Conservation (phyloP, 2,113 vertebrate species). For the Tichodroma muraria region DNA sequence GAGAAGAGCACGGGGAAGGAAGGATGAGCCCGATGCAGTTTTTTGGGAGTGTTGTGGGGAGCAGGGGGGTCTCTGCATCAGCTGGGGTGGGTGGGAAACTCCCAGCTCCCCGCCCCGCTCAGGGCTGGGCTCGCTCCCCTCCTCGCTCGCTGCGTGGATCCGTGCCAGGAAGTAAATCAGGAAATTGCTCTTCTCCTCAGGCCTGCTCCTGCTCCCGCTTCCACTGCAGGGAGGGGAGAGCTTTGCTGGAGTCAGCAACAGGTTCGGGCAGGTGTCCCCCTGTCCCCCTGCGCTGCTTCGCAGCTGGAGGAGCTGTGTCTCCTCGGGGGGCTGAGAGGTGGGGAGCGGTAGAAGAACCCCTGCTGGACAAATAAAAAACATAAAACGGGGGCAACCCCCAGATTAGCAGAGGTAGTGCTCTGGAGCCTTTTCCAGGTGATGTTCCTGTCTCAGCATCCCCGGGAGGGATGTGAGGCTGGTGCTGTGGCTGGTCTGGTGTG, state of each 20-base stretch:
- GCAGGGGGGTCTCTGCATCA: neutral
- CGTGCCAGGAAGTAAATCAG: neutral
- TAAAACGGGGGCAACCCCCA: neutral
- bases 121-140: neutral
- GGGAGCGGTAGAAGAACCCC: neutral
- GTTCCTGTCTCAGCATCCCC: neutral
- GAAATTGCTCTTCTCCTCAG: neutral
- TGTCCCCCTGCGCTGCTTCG: rapidly evolving
- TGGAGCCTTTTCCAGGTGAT: neutral
- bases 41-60: neutral
- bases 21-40: rapidly evolving
- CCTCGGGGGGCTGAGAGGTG: neutral
- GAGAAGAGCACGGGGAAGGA: neutral
- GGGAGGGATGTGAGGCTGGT: neutral
- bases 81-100: neutral
- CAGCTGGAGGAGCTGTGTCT: neutral
- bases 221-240: neutral
- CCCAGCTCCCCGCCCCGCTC: neutral
- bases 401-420: neutral
- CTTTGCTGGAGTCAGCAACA: neutral
- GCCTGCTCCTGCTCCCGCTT: neutral
- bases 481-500: rapidly evolving
- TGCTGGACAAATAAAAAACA: neutral
- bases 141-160: neutral
- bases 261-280: neutral